Base-by-base conservation (phyloP, 2,797 vertebrate species). In the Acanthiza pusilla region DNA sequence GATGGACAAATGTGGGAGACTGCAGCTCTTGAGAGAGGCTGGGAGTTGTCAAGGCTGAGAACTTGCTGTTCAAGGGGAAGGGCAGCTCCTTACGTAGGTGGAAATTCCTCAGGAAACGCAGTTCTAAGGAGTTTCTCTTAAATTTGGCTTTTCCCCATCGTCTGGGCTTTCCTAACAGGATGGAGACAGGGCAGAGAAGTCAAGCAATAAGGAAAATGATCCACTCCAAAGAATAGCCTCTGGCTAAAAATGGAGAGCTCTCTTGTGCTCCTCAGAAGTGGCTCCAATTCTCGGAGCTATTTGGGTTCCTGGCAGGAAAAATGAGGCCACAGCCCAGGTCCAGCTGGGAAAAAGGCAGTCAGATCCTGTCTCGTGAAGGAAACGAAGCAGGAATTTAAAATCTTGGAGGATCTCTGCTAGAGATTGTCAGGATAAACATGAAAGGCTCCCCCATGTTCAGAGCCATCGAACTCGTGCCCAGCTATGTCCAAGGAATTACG, bases 101-200 rank as follows among this genome's bases (percentile, higher is more conserved):
- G 61, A 63, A 91, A 53, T 71, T 74, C 62, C 72, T 85, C 82
- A 84, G 96, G 88, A 93, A 96, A 48, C 9, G 25, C 4, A 4
- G 8, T 26, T 45, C 50, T 36, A 0, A 82, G 32, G 48, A 66
- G 17, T 34, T 40, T 13, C 16, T 71, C 79, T 68, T 4, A 6
- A 71, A 61, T 34, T 36, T 74, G 89, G 58, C 72, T 55, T 88
- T 74, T 93, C 53, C 72, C 13, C 8, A 4, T 2, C 6, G 30
- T 30, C 73, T 26, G 73, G 70, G 50, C 65, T 91, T 65, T 85
- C 58, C 82, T 67, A 34, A 75, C 72, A 94, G 93, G 93, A 65
- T 78, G 42, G 70, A 55, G 61, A n/a, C 2, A 4, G 62, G 45
- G 62, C 53, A 70, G 27, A 57, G 58, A 20, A 88, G 72, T 67